A percentile compares a stretch with the other conserved stretches of the same genome.
These are phyloP conservation scores for Chelonus formosanus DNA, from an alignment of 2,888 invertebrate genomes.

Conservation along the genomic window DNA sequence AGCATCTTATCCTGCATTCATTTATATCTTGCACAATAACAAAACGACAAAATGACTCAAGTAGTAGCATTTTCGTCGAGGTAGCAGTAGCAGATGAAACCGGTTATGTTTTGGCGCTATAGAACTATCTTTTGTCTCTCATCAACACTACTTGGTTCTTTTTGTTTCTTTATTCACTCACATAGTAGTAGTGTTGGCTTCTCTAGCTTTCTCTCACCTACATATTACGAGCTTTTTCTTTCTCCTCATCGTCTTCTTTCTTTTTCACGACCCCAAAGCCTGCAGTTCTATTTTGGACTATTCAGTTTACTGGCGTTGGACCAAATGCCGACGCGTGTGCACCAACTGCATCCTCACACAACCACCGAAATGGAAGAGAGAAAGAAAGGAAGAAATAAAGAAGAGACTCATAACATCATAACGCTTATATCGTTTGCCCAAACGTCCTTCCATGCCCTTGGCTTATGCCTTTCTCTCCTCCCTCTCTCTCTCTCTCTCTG, in stretches of 20 bases:
- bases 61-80: no score
- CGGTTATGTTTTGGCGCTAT: no score
- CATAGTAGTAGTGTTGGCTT: conserved; percentile 3
- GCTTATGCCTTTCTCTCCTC: neutral
- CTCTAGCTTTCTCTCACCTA: conserved; percentile 3
- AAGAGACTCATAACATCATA: conserved; percentile 14
- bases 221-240: neutral
- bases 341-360: conserved; percentile 11
- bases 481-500: no score
- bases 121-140: no score
- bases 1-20: no score
- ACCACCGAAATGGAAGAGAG: neutral
- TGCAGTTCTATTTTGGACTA: conserved; percentile 57
- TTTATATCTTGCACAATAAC: no score
- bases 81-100: no score
- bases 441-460: conserved; percentile 16
- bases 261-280: conserved; percentile 56
- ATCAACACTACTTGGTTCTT: neutral
- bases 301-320: conserved; percentile 57
- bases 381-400: conserved; percentile 10
- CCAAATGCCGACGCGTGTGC: conserved; percentile 53
- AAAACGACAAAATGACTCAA: no score
- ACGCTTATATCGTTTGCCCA: conserved; percentile 14
- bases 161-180: neutral
- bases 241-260: conserved; percentile 16